A percentile compares a stretch with the other conserved stretches of the same genome.
Evolutionary conservation across 2,797 vertebrate genomes (phyloP).

Genomic region (Chlorospingus semifuscus): DNA sequence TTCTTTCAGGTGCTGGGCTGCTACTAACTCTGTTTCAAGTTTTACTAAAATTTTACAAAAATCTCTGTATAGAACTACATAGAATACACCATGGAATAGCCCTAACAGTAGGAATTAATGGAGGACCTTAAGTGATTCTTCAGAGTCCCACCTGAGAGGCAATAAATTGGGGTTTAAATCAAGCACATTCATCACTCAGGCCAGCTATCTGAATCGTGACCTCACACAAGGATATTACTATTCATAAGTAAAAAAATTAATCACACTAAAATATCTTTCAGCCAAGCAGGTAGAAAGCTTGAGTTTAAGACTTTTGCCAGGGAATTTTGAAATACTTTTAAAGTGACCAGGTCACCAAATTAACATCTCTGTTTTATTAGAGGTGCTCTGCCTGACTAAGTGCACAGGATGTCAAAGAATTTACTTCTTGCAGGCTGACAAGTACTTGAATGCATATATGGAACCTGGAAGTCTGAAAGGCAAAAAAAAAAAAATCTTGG

Average conservation of each 20-base stretch:
- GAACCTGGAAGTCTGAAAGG: neutral
- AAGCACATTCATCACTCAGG: neutral
- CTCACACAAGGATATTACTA: neutral
- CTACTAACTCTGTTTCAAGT: neutral
- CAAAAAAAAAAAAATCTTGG: neutral
- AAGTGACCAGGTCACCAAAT: neutral
- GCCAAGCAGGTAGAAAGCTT: neutral
- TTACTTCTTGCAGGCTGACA: neutral
- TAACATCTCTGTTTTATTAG: neutral
- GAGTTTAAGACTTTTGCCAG: neutral
- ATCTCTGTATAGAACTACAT: neutral
- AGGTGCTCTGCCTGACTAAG: neutral
- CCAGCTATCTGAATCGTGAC: neutral
- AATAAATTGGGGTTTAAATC: neutral
- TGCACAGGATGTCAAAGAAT: neutral
- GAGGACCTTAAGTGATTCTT: neutral
- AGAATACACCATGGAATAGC: neutral
- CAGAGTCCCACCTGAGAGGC: neutral
- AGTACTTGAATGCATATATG: neutral
- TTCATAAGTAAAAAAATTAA: neutral
- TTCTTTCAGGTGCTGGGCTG: neutral
- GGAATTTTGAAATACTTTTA: neutral
- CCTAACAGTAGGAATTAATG: neutral
- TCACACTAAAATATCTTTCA: neutral
- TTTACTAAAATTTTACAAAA: neutral